Evolutionary conservation across 2,888 invertebrate genomes (phyloP).

Genomic region (Dicroscelio sp.): DNA sequence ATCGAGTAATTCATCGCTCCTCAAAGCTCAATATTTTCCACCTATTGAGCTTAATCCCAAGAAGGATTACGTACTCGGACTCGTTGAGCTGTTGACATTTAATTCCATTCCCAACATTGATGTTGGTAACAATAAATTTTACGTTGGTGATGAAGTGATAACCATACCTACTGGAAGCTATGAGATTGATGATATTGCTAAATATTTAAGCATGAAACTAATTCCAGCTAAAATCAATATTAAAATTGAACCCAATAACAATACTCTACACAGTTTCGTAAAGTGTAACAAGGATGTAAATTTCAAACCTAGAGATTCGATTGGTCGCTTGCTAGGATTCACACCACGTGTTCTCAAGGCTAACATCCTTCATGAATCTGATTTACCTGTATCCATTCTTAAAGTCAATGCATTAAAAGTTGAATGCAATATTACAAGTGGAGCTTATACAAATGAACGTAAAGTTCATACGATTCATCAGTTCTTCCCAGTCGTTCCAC

Average conservation of each 20-base stretch:
- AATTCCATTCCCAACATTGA: too few species aligned
- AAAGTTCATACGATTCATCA: slow-evolving; percentile 55
- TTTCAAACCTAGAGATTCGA: slow-evolving; percentile 68
- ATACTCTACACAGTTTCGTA: slow-evolving; percentile 68
- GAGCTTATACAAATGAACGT: slow-evolving; percentile 47
- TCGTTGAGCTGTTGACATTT: too few species aligned
- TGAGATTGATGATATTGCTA: too few species aligned
- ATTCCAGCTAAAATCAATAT: too few species aligned
- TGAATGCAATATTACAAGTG: slow-evolving; percentile 69
- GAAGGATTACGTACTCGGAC: too few species aligned
- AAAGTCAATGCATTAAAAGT: slow-evolving; percentile 27
- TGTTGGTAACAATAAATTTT: too few species aligned
- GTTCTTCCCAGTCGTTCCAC: slow-evolving; percentile 55
- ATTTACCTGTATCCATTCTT: slow-evolving; percentile 56
- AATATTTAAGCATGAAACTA: too few species aligned
- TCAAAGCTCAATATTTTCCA: too few species aligned
- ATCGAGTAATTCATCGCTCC: too few species aligned
- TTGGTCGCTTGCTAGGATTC: slow-evolving; percentile 47
- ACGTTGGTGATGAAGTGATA: too few species aligned
- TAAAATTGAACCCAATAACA: slow-evolving; percentile 69
- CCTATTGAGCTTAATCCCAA: slow-evolving; percentile 80
- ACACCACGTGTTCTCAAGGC: slow-evolving; percentile 54
- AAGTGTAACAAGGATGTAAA: slow-evolving; percentile 66
- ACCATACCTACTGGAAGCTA: too few species aligned
- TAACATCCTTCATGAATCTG: slow-evolving; percentile 32